Evolutionary conservation across 2,797 vertebrate species (phyloP).

Genomic region (Hafferia zeledoni): DNA sequence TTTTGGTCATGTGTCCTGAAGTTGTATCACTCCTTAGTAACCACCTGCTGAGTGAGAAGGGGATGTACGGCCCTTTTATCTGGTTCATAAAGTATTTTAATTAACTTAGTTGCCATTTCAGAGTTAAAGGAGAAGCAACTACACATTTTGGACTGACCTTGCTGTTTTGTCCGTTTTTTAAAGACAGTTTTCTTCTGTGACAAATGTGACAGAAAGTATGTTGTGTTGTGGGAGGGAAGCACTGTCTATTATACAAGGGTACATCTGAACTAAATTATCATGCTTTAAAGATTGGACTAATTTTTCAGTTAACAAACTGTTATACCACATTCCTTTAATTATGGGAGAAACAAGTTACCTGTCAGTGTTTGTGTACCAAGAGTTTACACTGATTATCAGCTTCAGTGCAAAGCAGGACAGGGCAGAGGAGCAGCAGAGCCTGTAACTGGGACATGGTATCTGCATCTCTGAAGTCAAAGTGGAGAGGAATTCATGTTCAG

Average conservation of each 20-base stretch:
- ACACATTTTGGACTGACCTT: not conserved
- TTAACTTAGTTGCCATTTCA: not conserved
- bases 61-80: not conserved
- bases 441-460: not conserved
- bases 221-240: not conserved
- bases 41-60: conserved; percentile 20
- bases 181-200: not conserved
- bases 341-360: not conserved
- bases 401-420: not conserved
- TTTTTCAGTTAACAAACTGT: not conserved
- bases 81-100: not conserved
- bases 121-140: not conserved
- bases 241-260: not conserved
- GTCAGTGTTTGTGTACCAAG: not conserved
- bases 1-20: not conserved
- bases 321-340: not conserved
- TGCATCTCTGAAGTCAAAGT: not conserved
- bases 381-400: not conserved
- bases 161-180: not conserved
- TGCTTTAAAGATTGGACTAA: not conserved
- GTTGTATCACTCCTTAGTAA: not conserved
- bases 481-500: not conserved
- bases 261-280: conserved; percentile 40
- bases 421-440: not conserved
- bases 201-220: conserved; percentile 12